Base-by-base conservation (phyloP, 2,888 invertebrate genomes). In the Drosophila algonquin region DNA sequence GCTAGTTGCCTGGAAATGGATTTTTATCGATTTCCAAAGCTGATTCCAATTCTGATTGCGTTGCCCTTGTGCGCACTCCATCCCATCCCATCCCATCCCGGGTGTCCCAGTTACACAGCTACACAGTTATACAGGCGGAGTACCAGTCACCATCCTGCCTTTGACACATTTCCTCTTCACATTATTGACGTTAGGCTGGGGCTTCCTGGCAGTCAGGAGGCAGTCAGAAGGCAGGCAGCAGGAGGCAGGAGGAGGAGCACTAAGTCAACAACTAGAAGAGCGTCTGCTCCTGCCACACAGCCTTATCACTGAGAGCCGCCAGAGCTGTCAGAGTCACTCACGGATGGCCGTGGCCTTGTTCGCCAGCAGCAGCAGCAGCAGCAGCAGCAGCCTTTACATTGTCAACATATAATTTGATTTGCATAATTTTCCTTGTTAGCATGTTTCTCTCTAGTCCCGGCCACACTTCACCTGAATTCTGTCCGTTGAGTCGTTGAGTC, bases 401-500 rank as follows among this genome's bases (percentile, higher is more conserved):
- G 82, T 88, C 89, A 81, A 83, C 80, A 73, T 82, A 86, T 89
- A 88, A 90, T 90, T 90, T 89, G 87, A 90, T 90, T 90, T 90
- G 82, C 89, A 90, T 87, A 90, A 90, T 84, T 90, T 90, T 79
- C 70, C 81, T 69, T 79, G 81, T 80, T 80, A 70, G 73, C 69
- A 69, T 74, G 63, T 64, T 61, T 56, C 52, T 75, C 30, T 50
- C n/a, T 61, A 30, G 8, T 30, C 27, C 27, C 27, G 27, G 27
- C 69, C 47, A 55, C 75, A 70, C 56, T 63, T 59, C 60, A 70
- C 70, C 63, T 47, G 63, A 57, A 32, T 63, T 18, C 10, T 21
- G 40, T 14, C 40, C 40, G 14, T n/a, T n/a, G 40, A 2, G 40
- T 14, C 7, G 14, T n/a, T n/a, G 40, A 7, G 40, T 14, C 7